A percentile compares a stretch with the other conserved stretches of the same genome.
Conservation (phyloP, 2,888 invertebrate genomes). For the Trichopoda pennipes region DNA sequence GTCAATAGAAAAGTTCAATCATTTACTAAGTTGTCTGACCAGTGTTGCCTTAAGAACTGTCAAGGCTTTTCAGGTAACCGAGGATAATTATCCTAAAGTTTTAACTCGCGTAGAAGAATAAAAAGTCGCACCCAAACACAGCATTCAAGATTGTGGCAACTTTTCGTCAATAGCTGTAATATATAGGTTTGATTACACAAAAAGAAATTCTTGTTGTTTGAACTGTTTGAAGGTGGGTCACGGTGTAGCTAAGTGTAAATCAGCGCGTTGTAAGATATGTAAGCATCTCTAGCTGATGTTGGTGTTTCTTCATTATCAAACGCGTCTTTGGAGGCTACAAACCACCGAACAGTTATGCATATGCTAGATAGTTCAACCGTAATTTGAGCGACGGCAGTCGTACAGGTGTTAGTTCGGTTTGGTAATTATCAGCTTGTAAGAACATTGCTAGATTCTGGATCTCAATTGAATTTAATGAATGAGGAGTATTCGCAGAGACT, state of each 20-base stretch:
- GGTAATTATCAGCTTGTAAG: no score
- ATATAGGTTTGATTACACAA: constrained; percentile 22
- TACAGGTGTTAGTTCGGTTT: not conserved
- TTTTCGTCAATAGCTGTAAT: not conserved
- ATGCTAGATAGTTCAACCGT: no score
- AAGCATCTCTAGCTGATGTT: not conserved
- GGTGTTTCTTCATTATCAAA: no score
- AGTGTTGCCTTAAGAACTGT: constrained; percentile 32
- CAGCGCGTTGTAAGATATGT: not conserved
- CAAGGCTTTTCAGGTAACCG: constrained; percentile 31
- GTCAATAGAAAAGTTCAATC: constrained; percentile 40
- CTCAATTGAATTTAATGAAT: no score
- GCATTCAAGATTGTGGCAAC: constrained; percentile 1
- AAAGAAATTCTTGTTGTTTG: constrained; percentile 14
- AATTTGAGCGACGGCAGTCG: constrained; percentile 6
- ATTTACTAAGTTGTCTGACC: constrained; percentile 30
- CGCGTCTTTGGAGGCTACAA: no score
- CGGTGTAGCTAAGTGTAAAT: not conserved
- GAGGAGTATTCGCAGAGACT: not conserved
- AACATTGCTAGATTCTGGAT: no score
- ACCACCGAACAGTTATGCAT: no score
- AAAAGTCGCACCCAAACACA: not conserved
- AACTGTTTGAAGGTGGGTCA: constrained; percentile 20
- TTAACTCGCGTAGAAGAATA: constrained; percentile 9
- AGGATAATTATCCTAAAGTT: constrained; percentile 37